Percentiles rank a stretch among this genome's conserved stretches.
Conservation (phyloP, 2,113 vertebrate genomes). For the Cavia aperea region DNA sequence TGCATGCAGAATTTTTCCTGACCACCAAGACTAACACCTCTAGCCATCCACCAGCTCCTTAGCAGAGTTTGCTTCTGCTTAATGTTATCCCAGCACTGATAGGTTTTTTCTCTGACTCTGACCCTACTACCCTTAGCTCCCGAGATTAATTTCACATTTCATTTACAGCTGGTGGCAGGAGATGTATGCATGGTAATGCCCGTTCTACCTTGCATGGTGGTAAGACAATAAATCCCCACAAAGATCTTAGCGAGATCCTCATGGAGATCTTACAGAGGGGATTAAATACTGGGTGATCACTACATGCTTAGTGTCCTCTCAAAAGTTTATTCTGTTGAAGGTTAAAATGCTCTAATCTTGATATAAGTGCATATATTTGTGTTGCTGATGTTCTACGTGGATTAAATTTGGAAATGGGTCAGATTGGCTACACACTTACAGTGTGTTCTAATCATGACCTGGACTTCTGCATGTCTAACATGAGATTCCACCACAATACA, state of each 20-base stretch:
- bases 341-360: background rate
- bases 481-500: background rate
- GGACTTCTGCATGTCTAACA: background rate
- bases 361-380: background rate
- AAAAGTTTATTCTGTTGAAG: background rate
- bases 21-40: background rate
- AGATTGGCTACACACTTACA: background rate
- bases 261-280: background rate
- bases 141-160: constrained; percentile 7
- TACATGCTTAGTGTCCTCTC: background rate
- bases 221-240: background rate
- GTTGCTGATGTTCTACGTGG: background rate
- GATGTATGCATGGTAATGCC: background rate
- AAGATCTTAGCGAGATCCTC: background rate
- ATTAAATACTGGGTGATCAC: background rate
- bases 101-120: background rate
- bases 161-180: background rate
- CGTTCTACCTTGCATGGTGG: background rate
- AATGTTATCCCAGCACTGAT: background rate
- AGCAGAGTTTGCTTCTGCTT: background rate
- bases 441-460: background rate
- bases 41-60: background rate
- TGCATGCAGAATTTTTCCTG: background rate
- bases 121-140: background rate
- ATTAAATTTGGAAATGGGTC: background rate